These are phyloP conservation scores for Macrostomum lignano DNA, from an alignment of 1,140 invertebrate genomes.

Conservation along the genomic window DNA sequence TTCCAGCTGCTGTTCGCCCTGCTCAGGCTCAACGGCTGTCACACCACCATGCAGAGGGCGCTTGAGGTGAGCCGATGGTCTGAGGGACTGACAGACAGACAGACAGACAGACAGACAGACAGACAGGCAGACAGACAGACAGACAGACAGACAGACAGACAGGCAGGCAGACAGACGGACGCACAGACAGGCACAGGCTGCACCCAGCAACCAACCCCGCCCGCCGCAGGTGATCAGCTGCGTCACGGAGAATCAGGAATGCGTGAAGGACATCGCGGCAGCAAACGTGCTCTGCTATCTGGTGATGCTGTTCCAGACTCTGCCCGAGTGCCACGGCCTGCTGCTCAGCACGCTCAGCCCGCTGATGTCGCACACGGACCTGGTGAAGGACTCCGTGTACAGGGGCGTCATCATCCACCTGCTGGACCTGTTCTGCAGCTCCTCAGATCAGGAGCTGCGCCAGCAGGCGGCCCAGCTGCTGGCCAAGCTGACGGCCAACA, in stretches of 20 bases:
- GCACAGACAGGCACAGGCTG: too few species aligned
- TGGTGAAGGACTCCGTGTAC: too few species aligned
- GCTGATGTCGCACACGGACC: too few species aligned
- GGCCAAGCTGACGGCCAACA: constrained; percentile 69
- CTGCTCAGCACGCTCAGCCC: too few species aligned
- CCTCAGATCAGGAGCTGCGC: constrained; percentile 37
- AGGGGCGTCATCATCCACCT: constrained; percentile 62
- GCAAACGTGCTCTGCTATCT: constrained; percentile 53
- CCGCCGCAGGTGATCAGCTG: constrained; percentile 38
- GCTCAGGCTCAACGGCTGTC: constrained; percentile 37
- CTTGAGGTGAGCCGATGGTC: constrained; percentile 29
- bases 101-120: too few species aligned
- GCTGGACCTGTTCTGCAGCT: constrained; percentile 69
- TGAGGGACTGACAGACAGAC: too few species aligned
- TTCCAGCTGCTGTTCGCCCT: constrained; percentile 66
- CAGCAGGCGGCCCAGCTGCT: constrained; percentile 64
- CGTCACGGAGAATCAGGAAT: constrained; percentile 59
- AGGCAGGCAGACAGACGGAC: too few species aligned
- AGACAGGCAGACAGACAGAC: too few species aligned
- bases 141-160: too few species aligned
- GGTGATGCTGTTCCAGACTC: constrained; percentile 42
- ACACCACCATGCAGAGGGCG: constrained; percentile 40
- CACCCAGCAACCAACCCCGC: too few species aligned
- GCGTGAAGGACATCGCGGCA: constrained; percentile 69
- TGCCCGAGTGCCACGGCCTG: too few species aligned